Percentiles rank a stretch among this genome's conserved stretches.
Evolutionary conservation across 2,113 vertebrate species (phyloP).

Genomic region (Crypturellus undulatus): DNA sequence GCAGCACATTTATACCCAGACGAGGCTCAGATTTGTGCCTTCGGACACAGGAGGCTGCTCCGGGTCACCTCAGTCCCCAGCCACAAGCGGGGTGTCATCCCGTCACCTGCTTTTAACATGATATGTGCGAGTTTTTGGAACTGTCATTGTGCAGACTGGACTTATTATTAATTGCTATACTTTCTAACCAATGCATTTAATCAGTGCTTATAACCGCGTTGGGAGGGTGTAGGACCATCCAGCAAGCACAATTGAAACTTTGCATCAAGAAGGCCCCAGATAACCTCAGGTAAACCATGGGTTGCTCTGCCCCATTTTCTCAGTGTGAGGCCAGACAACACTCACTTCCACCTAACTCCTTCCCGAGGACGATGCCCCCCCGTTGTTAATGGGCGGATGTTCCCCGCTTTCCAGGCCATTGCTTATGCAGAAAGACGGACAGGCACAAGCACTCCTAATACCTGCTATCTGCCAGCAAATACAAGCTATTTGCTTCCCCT

Average conservation of each 20-base stretch:
- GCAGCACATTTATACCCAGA: neutral
- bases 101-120: accelerated
- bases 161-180: neutral
- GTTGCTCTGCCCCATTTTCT: neutral
- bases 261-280: neutral
- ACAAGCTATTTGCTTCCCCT: neutral
- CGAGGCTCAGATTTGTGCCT: too few species aligned
- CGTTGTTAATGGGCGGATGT: neutral
- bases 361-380: neutral
- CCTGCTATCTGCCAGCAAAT: neutral
- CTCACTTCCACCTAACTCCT: neutral
- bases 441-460: accelerated
- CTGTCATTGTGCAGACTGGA: neutral
- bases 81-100: neutral
- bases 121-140: accelerated
- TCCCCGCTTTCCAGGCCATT: neutral
- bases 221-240: too few species aligned
- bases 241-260: neutral
- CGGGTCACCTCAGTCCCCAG: neutral
- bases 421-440: neutral
- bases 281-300: neutral
- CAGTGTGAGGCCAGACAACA: neutral
- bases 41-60: too few species aligned
- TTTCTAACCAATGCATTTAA: neutral
- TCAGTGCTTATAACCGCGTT: neutral